phyloP scores from a whole-genome alignment of 2,797 vertebrate genomes.

The Paedocypris micromegethes region DNA sequence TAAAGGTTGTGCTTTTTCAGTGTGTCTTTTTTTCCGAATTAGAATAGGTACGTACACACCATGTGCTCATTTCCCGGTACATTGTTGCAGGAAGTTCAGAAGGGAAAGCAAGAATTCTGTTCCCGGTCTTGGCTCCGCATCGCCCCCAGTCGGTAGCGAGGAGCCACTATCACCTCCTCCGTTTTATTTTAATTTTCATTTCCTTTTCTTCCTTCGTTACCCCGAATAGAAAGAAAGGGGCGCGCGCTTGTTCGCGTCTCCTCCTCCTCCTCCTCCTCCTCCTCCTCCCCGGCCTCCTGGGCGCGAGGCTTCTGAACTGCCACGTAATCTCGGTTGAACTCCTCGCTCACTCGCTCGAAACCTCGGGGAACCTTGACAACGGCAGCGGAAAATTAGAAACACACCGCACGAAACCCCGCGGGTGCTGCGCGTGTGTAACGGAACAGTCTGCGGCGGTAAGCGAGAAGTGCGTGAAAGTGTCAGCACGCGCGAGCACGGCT shows the following conservation, averaged over 20 bases:
- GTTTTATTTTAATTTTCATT: neutral
- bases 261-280: constrained; percentile 3
- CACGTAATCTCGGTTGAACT: constrained; percentile 47
- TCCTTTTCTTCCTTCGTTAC: constrained; percentile 14
- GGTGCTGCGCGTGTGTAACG: constrained; percentile 11
- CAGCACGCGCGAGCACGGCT: constrained; percentile 13
- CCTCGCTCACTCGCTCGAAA: constrained; percentile 8
- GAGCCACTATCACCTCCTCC: constrained; percentile 1
- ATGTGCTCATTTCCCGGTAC: too few species aligned
- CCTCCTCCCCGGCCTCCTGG: constrained; percentile 1
- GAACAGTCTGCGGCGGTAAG: constrained; percentile 32
- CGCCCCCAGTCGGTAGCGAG: constrained; percentile 1
- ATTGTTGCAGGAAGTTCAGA: too few species aligned
- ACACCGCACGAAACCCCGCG: neutral
- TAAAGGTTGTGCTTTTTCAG: too few species aligned
- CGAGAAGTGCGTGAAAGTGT: constrained; percentile 27
- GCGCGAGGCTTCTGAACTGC: constrained; percentile 36
- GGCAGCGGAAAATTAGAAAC: constrained; percentile 12
- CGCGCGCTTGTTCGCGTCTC: constrained; percentile 13
- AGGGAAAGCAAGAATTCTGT: too few species aligned
- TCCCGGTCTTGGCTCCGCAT: neutral
- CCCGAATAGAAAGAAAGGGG: constrained; percentile 5
- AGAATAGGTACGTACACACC: too few species aligned
- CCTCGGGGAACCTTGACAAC: constrained; percentile 20
- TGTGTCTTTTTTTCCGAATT: too few species aligned